Evolutionary conservation across 2,113 vertebrate species (phyloP).

Genomic region (Gallinago paraguaiae): DNA sequence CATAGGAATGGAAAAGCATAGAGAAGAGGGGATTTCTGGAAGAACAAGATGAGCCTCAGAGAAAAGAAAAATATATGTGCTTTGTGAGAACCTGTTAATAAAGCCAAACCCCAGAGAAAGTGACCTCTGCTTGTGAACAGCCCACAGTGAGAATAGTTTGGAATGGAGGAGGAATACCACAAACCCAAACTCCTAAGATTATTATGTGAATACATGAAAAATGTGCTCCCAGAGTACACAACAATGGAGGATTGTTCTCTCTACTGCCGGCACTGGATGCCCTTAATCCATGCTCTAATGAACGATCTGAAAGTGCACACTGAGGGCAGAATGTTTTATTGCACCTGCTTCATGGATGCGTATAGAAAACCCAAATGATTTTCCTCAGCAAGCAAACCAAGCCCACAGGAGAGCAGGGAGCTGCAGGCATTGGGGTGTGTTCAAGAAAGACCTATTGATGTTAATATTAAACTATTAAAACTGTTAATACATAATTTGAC

Average conservation of each 20-base stretch:
- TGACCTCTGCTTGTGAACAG: not conserved
- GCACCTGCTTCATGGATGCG: not conserved
- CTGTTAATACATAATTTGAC: too few species aligned
- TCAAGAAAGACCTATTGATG: not conserved
- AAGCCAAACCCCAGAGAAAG: not conserved
- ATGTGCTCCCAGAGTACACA: not conserved
- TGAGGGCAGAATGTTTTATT: not conserved
- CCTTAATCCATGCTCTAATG: rapidly evolving
- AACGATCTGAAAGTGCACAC: not conserved
- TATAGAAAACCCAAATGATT: not conserved
- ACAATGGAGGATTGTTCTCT: not conserved
- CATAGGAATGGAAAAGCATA: not conserved
- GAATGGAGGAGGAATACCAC: not conserved
- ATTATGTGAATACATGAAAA: not conserved
- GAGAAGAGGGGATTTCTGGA: not conserved
- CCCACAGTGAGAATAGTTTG: slow-evolving; percentile 7
- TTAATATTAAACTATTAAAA: too few species aligned
- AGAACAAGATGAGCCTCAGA: not conserved
- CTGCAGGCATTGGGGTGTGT: not conserved
- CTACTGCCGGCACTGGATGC: not conserved
- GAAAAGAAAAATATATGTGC: not conserved
- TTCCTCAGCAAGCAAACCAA: not conserved
- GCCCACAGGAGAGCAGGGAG: not conserved
- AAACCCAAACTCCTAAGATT: not conserved
- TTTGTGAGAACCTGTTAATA: not conserved